Evolutionary conservation across 2,888 invertebrate species (phyloP), one percentile per base, ranked within the genome.

Genomic region (Tortricodes alternella): DNA sequence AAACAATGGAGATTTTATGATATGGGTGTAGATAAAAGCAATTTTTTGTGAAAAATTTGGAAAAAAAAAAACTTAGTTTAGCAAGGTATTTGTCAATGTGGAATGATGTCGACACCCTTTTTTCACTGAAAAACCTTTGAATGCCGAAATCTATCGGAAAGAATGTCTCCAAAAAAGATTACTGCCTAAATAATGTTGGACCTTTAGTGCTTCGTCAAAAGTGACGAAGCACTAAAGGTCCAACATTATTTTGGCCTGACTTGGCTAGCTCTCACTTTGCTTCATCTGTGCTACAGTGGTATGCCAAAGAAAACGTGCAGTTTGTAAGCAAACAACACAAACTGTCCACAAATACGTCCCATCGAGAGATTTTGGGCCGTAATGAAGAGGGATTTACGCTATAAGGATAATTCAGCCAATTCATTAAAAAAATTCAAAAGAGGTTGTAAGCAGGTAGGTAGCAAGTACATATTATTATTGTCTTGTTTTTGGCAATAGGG

Each of bases 41-140:
- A n/a, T n/a, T n/a, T n/a, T n/a, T n/a, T n/a, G 21, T 6, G 21
- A 21, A 21, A 21, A 21, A 21, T 21, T 21, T 21, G 19, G 38
- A 19, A 21, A 39, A 39, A 21, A 39, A 21, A 39, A n/a, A n/a
- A 11, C 21, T 11, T 39, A 21, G 21, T 39, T 39, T 39, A 11
- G 38, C 21, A 39, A 21, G 38, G 19, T 39, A 21, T 39, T 39
- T 39, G n/a, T 21, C 38, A 39, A 39, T 39, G 38, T 39, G 38
- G 21, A 39, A 39, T 11, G 19, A 39, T 11, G 11, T 39, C 21
- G 5, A 39, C 21, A 21, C 21, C 21, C n/a, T 21, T 21, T 21
- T 21, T 21, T 21, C 21, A 21, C 21, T 21, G 21, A 21, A 3
- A 21, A 21, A 21, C 3, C 21, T 21, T 21, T 21, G 6, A 21